Conservation (phyloP, 2,797 vertebrate species). For the Tadarida brasiliensis region DNA sequence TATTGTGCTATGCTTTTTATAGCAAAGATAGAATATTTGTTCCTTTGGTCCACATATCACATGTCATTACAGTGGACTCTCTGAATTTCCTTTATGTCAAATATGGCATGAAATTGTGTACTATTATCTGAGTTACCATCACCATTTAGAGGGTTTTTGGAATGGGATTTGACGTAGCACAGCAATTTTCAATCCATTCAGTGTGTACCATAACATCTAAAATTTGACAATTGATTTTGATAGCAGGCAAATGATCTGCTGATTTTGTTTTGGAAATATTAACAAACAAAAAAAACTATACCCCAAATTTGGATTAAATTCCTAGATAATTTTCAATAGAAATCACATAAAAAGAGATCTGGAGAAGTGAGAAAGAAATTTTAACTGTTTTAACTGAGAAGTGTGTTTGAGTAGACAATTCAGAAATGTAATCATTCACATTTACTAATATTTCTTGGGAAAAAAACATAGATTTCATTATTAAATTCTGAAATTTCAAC, state of each 20-base stretch:
- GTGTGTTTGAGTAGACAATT: constrained; percentile 29
- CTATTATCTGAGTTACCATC: background rate
- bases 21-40: constrained; percentile 56
- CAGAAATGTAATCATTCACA: constrained; percentile 51
- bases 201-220: background rate
- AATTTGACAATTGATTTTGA: constrained; percentile 57
- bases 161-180: constrained; percentile 14
- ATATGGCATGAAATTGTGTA: constrained; percentile 23
- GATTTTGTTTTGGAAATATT: constrained; percentile 60
- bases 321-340: constrained; percentile 48
- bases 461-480: constrained; percentile 19
- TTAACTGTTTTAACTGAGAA: constrained; percentile 25
- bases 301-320: constrained; percentile 60
- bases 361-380: constrained; percentile 30
- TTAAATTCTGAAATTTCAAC: constrained; percentile 62
- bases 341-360: constrained; percentile 26
- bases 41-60: constrained; percentile 31
- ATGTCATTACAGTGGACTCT: constrained; percentile 62
- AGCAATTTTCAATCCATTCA: constrained; percentile 32
- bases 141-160: background rate
- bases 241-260: background rate
- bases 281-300: background rate
- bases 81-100: constrained; percentile 67
- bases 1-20: constrained; percentile 46
- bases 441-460: constrained; percentile 48